Conservation (phyloP, 2,888 invertebrate genomes). For the Xestia xanthographa region DNA sequence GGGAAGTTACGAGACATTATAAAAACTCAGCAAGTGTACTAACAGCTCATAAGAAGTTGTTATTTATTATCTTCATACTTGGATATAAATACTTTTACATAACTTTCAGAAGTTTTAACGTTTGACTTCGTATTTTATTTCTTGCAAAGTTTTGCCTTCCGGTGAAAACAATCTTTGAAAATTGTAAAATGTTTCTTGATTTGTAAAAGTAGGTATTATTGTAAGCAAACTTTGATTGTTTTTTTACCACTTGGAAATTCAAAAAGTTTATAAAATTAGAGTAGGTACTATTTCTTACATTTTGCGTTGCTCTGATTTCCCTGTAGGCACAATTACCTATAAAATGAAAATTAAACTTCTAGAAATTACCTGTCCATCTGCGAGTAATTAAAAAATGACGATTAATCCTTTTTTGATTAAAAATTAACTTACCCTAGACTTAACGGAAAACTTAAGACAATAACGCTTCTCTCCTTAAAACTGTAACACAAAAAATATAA, state of each 20-base stretch:
- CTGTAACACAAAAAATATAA: neutral
- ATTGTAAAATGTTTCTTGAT: neutral
- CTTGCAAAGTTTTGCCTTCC: neutral
- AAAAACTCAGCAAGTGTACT: conserved; percentile 26
- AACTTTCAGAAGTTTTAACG: neutral
- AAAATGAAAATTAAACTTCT: conserved; percentile 5
- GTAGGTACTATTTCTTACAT: neutral
- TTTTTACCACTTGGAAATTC: conserved; percentile 24
- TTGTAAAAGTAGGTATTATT: neutral
- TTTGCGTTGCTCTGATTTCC: conserved; percentile 3
- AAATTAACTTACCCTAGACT: neutral
- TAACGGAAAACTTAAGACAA: neutral
- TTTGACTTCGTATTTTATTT: conserved; percentile 4
- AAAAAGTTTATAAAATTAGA: neutral
- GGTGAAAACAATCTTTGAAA: neutral
- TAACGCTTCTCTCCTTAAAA: neutral
- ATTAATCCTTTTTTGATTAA: neutral
- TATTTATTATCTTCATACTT: conserved; percentile 30
- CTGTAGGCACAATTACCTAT: neutral
- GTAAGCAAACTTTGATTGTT: conserved; percentile 9
- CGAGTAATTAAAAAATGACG: neutral
- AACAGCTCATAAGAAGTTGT: conserved; percentile 36
- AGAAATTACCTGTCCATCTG: conserved; percentile 2
- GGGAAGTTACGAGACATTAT: conserved; percentile 41
- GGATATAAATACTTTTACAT: conserved; percentile 9